Percentiles rank a stretch among this genome's conserved stretches.
phyloP scores from a whole-genome alignment of 2,888 invertebrate species.

The Pollenia amentaria region DNA sequence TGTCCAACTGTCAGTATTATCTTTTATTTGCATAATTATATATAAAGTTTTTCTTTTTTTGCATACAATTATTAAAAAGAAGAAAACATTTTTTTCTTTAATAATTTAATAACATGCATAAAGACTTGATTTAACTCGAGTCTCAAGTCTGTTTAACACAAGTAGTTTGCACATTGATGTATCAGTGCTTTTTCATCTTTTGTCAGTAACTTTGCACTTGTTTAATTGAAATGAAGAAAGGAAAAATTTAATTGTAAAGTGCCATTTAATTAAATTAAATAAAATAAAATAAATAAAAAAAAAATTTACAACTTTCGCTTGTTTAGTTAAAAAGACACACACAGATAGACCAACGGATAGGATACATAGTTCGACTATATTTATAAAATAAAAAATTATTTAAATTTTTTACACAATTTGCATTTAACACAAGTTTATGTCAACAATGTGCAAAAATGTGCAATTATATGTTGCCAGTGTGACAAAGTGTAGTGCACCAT shows the following conservation, averaged over 20 bases:
- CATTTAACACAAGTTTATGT: constrained; percentile 24
- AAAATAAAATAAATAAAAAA: constrained; percentile 17
- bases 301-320: constrained; percentile 67
- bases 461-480: not conserved
- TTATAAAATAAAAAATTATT: constrained; percentile 6
- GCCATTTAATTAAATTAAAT: constrained; percentile 67
- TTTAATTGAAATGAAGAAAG: constrained; percentile 49
- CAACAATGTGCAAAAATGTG: constrained; percentile 30
- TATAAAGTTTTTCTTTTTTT: constrained; percentile 21
- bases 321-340: not conserved
- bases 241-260: constrained; percentile 43
- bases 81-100: constrained; percentile 18
- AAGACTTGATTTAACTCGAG: constrained; percentile 42
- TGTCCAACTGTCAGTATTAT: constrained; percentile 11
- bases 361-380: not conserved
- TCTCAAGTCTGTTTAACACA: constrained; percentile 30
- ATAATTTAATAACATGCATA: constrained; percentile 59
- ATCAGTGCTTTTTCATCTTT: constrained; percentile 12
- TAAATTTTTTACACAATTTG: constrained; percentile 15
- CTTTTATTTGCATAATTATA: constrained; percentile 69
- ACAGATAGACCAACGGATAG: not conserved
- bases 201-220: constrained; percentile 51
- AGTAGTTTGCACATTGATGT: constrained; percentile 50
- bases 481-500: not conserved
- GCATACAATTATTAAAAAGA: not conserved